Evolutionary conservation across 2,797 vertebrate genomes (phyloP), one percentile per base, ranked within the genome.

Genomic region (Sebastes trivittatus): DNA sequence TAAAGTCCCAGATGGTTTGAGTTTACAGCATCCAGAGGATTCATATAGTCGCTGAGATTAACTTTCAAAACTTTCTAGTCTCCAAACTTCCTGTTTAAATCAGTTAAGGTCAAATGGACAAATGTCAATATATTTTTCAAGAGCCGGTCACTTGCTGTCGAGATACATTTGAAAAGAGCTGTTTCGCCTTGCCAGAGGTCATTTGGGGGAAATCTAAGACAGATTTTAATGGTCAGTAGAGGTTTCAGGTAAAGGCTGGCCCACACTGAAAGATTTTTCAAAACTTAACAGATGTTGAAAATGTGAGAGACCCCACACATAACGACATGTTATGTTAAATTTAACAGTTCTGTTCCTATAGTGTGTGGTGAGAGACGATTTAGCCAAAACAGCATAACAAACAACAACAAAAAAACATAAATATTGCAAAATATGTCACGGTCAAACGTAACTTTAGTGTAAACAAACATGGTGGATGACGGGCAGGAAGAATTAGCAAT

Each of bases 1-100:
- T 76, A 60, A 87, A 86, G 18, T 75, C 61, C 75, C 90, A 90
- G 85, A 89, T 91, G 90, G 72, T 69, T 29, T n/a, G 23, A 52
- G 65, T 85, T 86, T 89, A 74, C 78, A 75, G 69, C 75, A 82
- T 79, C 59, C 56, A 62, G 68, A 54, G 42, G 55, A 78, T 72
- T 75, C 66, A 49, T 75, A 52, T 25, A 27, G 72, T 59, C 13
- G 3, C 56, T 20, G 14, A 68, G 29, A 34, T 60, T 38, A 54
- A 80, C 71, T 80, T 87, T 76, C n/a, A 77, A 58, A 84, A 86
- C 76, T 87, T 87, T 73, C 18, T 13, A 63, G 46, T 58, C 38
- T 38, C 5, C 13, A 76, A 75, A 84, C 75, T 62, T 72, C 13
- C 13, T 32, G 30, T 32, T 55, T 55, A 60, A 49, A 66, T 61